Base-by-base conservation (phyloP, 1,140 invertebrate species). In the Grapholita molesta region DNA sequence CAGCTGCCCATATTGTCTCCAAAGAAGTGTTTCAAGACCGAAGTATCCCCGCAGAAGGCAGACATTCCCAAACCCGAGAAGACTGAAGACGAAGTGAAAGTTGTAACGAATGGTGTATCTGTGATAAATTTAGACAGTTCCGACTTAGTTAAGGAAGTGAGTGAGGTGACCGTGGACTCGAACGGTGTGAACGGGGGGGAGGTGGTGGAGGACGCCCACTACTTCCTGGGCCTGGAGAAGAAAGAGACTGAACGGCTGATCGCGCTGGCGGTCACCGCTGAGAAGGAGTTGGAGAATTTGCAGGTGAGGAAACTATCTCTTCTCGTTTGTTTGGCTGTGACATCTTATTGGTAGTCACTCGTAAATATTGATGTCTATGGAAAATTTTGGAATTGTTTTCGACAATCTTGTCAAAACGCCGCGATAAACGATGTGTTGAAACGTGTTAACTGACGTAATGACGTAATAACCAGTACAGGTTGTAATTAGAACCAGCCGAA, bases 221-320 rank as follows among this genome's bases (percentile, higher is more conserved):
- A 96, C 87, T 98, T 97, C 88, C 84, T 95, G 61, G 91, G 94
- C 91, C 87, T 97, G 72, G 92, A 97, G 73, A 95, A 95, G 76
- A 93, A 91, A 66, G 96, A 97, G 91, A 95, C 95, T 24, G 92
- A 93, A 68, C 93, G 94, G 75, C 90, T 98, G 70, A 89, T 96
- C 57, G 87, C 85, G 67, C 82, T 96, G 73, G 95, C 96, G 25
- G 93, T 93, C 66, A 90, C 92, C 25, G 94, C 94, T 21, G 96
- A 97, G 79, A 93, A 93, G 32, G 94, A 96, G 75, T 85, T 96
- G 69, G 93, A 94, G 71, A 86, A 90, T 64, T 88, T 94, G 77
- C 88, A 84, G 83, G 92, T 91, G 69, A 89, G 73, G 69, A 52
- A 64, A 15, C 15, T 48, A 3, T 48, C 35, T 35, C 12, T 11